Conservation (phyloP, 2,797 vertebrate species). For the Betta splendens region DNA sequence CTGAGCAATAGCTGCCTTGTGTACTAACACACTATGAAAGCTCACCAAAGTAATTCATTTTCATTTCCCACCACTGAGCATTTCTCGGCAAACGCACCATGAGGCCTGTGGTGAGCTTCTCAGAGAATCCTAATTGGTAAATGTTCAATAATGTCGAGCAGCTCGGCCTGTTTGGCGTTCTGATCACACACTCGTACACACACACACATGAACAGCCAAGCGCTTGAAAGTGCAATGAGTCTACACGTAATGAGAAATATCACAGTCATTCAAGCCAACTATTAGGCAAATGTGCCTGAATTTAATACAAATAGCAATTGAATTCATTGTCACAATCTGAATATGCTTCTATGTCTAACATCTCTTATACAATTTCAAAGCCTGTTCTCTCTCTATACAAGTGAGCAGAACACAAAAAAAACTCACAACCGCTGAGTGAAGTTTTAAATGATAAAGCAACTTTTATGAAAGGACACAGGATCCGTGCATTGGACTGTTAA, state of each 20-base stretch:
- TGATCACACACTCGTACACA: constrained; percentile 14
- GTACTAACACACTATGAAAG: constrained; percentile 70
- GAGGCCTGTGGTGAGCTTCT: constrained; percentile 37
- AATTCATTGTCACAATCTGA: constrained; percentile 12
- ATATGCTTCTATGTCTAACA: constrained; percentile 4
- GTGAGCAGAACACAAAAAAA: constrained; percentile 18
- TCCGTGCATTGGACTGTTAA: constrained; percentile 30
- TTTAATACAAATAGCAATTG: constrained; percentile 7
- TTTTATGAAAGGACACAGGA: constrained; percentile 22
- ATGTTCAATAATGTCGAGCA: constrained; percentile 72
- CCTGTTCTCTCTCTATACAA: constrained; percentile 1
- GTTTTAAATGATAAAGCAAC: constrained; percentile 44
- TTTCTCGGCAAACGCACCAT: constrained; percentile 40
- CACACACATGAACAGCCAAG: constrained; percentile 2
- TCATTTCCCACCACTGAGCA: constrained; percentile 49
- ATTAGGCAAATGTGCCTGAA: background rate
- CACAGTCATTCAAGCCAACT: background rate
- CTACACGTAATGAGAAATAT: constrained; percentile 14
- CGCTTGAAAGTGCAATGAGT: constrained; percentile 5
- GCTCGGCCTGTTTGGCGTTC: constrained; percentile 38
- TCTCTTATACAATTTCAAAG: constrained; percentile 2
- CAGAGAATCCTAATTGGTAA: constrained; percentile 71
- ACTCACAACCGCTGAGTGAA: constrained; percentile 5
- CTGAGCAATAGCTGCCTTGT: constrained; percentile 71
- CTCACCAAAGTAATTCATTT: constrained; percentile 73